Conservation (phyloP, 2,888 invertebrate genomes). For the Drosophila hamatofila region DNA sequence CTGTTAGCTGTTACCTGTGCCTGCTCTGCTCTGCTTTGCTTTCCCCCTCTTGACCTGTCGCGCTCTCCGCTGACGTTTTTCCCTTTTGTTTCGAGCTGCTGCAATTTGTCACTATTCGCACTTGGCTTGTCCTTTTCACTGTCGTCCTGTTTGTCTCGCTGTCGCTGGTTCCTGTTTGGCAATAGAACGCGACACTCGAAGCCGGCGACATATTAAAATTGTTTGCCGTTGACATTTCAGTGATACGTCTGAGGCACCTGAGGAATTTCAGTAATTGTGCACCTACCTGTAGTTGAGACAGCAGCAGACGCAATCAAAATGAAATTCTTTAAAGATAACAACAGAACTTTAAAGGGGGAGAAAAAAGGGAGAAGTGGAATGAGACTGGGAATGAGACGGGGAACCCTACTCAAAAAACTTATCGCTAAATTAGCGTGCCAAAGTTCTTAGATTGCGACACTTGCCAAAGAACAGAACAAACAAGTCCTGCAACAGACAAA, state of each 20-base stretch:
- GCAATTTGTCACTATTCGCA: constrained; percentile 77
- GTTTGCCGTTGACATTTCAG: constrained; percentile 61
- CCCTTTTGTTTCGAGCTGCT: constrained; percentile 43
- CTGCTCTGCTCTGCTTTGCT: constrained; percentile 6
- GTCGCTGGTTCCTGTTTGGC: constrained; percentile 10
- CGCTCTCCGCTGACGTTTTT: constrained; percentile 23
- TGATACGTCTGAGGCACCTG: constrained; percentile 37
- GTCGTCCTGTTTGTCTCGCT: constrained; percentile 16
- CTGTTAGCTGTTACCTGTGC: constrained; percentile 13
- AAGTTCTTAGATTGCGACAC: constrained; percentile 62
- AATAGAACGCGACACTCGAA: constrained; percentile 43
- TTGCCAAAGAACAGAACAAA: constrained; percentile 44
- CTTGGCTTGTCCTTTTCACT: constrained; percentile 53
- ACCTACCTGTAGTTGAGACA: constrained; percentile 33
- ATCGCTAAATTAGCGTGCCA: constrained; percentile 69
- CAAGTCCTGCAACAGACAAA: constrained; percentile 22
- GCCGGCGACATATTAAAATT: constrained; percentile 55
- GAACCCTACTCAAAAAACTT: constrained; percentile 57
- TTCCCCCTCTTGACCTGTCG: constrained; percentile 56
- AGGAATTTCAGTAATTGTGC: constrained; percentile 52
- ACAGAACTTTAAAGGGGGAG: constrained; percentile 15
- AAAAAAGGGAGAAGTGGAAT: background rate
- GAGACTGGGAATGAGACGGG: background rate
- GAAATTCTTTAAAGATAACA: constrained; percentile 34
- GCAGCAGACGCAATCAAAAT: constrained; percentile 28